Base-by-base conservation (phyloP, 2,888 invertebrate genomes). In the Dendrolimus pini region DNA sequence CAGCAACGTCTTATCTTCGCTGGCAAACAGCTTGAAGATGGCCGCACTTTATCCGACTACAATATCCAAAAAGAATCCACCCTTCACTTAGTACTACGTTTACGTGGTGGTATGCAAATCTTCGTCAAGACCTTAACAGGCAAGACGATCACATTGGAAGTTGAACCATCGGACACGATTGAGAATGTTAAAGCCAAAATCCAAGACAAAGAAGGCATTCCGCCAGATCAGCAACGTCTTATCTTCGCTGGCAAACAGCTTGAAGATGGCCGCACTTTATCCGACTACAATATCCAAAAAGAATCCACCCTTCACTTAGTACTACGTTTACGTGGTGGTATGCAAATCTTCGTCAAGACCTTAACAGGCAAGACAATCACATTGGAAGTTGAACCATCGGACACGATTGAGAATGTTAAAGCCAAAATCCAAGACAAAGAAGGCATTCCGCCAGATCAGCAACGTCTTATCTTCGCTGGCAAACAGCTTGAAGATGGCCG, bases 21-120 rank as follows among this genome's bases (percentile, higher is more conserved):
- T 0, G 69, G 81, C 0, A 81, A 81, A 9, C 81, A 81, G 41
- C 7, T 81, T 0, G 69, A 82, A 63, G 82, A 82, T 60, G 82
- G 82, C 0, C 75, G 78, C 53, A 78, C 77, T 0, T 59, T 78
- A 0, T 77, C 77, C 0, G 75, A 78, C 54, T 75, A 78, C 56
- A 81, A 80, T 0, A 80, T 82, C 0, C 81, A 82, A 13, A 80
- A 82, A 9, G 82, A 82, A 13, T 80, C 80, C 0, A 82, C 80
- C 0, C 64, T 81, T 0, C 80, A 82, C 1, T 58, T 75, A 0
- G 75, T 75, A 0, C 55, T 77, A 0, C 68, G 74, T 58, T 65
- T 75, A 0, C 65, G 81, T 14, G 81, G 81, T 59, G 81, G 81
- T 56, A 82, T 82, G 82, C 82, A 81, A 53, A 82, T 75, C 9